Conservation (phyloP, 2,113 vertebrate genomes). For the Perca fluviatilis region DNA sequence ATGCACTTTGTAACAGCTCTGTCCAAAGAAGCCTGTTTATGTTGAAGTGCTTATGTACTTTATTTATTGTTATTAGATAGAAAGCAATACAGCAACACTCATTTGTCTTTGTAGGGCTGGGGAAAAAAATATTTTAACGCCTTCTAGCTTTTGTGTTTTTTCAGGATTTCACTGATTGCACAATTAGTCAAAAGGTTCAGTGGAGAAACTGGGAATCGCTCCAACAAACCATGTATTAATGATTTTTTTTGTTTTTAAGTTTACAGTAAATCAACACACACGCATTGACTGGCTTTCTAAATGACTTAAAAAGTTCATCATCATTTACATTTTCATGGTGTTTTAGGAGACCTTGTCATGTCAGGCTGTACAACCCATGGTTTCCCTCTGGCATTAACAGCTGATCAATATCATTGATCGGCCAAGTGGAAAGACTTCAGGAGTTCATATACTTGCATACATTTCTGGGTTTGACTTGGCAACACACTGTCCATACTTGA, state of each 20-base stretch:
- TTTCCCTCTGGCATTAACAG: conserved; percentile 67
- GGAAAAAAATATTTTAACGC: neutral
- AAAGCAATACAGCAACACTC: neutral
- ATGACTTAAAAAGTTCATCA: conserved; percentile 46
- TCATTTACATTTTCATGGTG: conserved; percentile 50
- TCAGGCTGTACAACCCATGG: conserved; percentile 63
- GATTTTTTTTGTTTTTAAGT: neutral
- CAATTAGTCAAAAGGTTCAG: conserved; percentile 9
- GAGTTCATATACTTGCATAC: conserved; percentile 47
- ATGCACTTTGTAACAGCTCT: neutral
- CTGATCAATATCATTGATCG: conserved; percentile 69
- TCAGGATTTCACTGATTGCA: conserved; percentile 16
- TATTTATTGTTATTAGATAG: neutral
- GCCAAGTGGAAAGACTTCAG: conserved; percentile 50
- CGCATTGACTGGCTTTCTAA: conserved; percentile 13
- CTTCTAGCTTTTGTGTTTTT: neutral
- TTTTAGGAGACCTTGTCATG: conserved; percentile 79
- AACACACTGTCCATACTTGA: conserved; percentile 61
- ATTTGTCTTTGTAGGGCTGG: neutral
- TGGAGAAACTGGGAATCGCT: neutral
- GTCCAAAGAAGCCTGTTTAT: conserved; percentile 1
- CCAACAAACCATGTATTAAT: neutral
- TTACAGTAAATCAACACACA: conserved; percentile 15
- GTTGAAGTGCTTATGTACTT: conserved; percentile 3
- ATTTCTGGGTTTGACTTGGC: conserved; percentile 60